Base-by-base conservation (phyloP, 2,888 invertebrate species). In the Heteromyza rotundicornis region DNA sequence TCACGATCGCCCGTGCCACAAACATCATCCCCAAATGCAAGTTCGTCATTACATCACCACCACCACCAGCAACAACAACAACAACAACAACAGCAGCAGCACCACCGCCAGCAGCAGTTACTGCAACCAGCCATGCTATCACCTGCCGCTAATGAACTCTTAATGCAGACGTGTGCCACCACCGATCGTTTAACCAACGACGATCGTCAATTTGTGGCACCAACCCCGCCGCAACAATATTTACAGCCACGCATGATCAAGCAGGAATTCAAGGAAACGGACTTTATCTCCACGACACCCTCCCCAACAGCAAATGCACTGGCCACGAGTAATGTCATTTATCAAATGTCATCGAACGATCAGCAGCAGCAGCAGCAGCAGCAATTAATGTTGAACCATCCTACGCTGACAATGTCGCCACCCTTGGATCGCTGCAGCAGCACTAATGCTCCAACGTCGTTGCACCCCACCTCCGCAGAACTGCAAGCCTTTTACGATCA, bases 81-180 rank as follows among this genome's bases (percentile, higher is more conserved):
- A 22, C 22, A 23, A 23, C 60, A 49, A 61, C 61, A 63, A 63
- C 65, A 62, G 63, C 60, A 59, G 57, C 63, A 60, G 57, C 60
- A 49, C 59, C 61, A 63, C 62, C 65, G 61, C 62, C 60, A 59
- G 57, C 63, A 60, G 57, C 23, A 61, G 50, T 53, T 16, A 16
- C 40, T 50, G 64, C 59, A 64, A 67, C 65, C 32, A 52, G 23
- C 66, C 24, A 64, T 68, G 70, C 73, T 79, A 69, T 76, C 81
- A 80, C 80, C 80, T 79, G 82, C 76, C 71, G 69, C 74, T 74
- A 78, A 79, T 75, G 78, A 79, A 72, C 72, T 75, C 73, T 73
- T 81, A 74, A 73, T 77, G 71, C 81, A 76, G 68, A 71, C 79
- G 77, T 79, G 80, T 79, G 79, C 79, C 78, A 68, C 72, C 65